Evolutionary conservation across 1,140 invertebrate genomes (phyloP).

Genomic region (Pseudomyrmex sp.): DNA sequence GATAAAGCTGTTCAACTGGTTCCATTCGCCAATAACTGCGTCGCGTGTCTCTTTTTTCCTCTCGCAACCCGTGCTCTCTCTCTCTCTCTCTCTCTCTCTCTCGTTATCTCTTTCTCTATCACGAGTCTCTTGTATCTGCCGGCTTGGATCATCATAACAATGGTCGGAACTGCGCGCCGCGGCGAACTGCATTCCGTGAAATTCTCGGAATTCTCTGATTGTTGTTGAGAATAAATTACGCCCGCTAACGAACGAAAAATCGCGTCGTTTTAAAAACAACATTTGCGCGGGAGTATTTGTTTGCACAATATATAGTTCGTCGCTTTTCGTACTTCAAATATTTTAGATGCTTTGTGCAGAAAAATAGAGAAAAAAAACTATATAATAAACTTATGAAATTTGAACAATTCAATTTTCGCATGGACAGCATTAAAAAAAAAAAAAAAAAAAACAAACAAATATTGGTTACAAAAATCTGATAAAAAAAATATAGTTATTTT

Average conservation of each 20-base stretch:
- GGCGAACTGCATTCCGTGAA: conserved; percentile 12
- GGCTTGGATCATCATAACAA: conserved; percentile 48
- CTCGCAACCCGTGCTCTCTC: conserved; percentile 33
- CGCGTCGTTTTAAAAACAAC: conserved; percentile 33
- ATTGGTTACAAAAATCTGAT: too few relatives aligned
- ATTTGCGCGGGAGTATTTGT: conserved; percentile 4
- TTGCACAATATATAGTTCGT: conserved; percentile 1
- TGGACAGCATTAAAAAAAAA: neutral
- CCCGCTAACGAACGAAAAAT: conserved; percentile 48
- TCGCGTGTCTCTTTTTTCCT: conserved; percentile 30
- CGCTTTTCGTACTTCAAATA: neutral
- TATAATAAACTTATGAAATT: neutral
- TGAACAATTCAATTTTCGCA: neutral
- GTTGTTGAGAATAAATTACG: conserved; percentile 38
- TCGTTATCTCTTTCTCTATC: neutral
- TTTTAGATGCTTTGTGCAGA: conserved; percentile 10
- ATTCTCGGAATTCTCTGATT: conserved; percentile 53
- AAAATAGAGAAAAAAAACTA: too few relatives aligned
- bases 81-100: conserved; percentile 22
- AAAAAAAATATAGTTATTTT: too few relatives aligned
- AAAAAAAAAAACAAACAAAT: neutral
- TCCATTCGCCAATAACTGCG: conserved; percentile 56
- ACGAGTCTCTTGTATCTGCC: conserved; percentile 27
- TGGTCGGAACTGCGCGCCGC: conserved; percentile 1
- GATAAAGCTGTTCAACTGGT: conserved; percentile 69